A percentile compares a stretch with the other conserved stretches of the same genome.
phyloP scores from a whole-genome alignment of 2,797 vertebrate species.

The Anas bernieri region DNA sequence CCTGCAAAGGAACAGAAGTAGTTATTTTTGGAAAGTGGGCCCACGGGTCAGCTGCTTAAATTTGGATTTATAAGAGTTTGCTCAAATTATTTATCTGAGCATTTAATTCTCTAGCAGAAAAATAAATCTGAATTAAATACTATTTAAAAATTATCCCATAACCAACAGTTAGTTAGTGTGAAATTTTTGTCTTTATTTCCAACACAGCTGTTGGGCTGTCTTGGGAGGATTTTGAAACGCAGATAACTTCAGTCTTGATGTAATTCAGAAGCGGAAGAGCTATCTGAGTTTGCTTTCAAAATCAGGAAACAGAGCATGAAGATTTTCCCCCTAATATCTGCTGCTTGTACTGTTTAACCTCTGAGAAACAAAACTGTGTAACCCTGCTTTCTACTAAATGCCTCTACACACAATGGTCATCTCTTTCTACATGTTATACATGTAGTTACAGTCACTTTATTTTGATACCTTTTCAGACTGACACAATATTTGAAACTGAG shows the following conservation, averaged over 20 bases:
- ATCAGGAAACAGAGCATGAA: not conserved
- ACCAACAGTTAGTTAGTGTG: not conserved
- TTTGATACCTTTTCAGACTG: not conserved
- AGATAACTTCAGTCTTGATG: not conserved
- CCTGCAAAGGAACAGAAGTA: not conserved
- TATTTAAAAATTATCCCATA: not conserved
- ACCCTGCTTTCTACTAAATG: not conserved
- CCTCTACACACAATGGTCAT: not conserved
- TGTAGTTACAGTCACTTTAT: not conserved
- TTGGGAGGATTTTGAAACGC: not conserved
- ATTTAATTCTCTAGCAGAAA: not conserved
- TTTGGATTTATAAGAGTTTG: not conserved
- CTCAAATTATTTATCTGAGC: not conserved
- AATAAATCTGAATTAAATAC: not conserved
- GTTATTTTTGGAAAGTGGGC: not conserved
- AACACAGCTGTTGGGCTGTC: not conserved
- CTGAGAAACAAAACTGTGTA: not conserved
- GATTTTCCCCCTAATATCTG: not conserved
- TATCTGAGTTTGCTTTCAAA: not conserved
- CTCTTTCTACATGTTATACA: not conserved
- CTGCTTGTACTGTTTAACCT: not conserved
- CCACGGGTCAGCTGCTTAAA: not conserved
- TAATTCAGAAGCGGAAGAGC: not conserved
- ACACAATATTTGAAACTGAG: not conserved
- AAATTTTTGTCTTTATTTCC: not conserved